phyloP scores from a whole-genome alignment of 1,140 invertebrate species.

The Triops longicaudatus region DNA sequence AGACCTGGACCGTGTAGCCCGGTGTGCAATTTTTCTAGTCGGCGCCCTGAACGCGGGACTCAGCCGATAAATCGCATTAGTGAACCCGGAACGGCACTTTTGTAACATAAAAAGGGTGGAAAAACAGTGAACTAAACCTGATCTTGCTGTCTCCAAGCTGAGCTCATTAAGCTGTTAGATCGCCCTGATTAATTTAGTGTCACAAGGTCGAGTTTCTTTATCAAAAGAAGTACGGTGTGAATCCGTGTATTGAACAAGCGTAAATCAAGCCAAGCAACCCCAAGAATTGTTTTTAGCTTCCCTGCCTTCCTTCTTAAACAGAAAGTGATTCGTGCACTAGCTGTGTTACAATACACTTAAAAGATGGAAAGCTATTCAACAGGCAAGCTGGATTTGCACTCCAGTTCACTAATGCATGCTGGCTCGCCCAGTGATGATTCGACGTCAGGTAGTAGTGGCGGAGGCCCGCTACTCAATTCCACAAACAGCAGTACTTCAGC shows the following conservation, averaged over 20 bases:
- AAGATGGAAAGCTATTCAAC: slow-evolving; percentile 12
- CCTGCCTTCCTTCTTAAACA: too few species aligned
- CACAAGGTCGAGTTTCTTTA: neutral
- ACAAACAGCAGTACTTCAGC: neutral
- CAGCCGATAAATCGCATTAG: neutral
- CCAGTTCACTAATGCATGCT: neutral
- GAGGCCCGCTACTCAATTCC: neutral
- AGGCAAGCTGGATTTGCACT: slow-evolving; percentile 11
- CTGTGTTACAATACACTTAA: neutral
- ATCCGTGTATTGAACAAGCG: too few species aligned
- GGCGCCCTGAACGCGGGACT: neutral
- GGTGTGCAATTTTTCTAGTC: neutral
- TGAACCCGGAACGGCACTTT: neutral
- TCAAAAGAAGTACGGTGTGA: neutral
- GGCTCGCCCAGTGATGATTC: slow-evolving; percentile 9
- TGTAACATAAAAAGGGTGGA: neutral
- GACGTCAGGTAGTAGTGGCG: slow-evolving; percentile 4
- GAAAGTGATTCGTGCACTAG: too few species aligned
- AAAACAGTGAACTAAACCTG: neutral
- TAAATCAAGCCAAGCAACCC: too few species aligned
- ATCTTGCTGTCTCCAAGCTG: neutral
- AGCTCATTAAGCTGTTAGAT: neutral
- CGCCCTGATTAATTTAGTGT: neutral
- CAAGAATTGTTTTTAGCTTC: too few species aligned
- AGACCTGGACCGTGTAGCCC: neutral